Evolutionary conservation across 2,113 vertebrate genomes (phyloP), one percentile per base, ranked within the genome.

Genomic region (Panurus biarmicus): DNA sequence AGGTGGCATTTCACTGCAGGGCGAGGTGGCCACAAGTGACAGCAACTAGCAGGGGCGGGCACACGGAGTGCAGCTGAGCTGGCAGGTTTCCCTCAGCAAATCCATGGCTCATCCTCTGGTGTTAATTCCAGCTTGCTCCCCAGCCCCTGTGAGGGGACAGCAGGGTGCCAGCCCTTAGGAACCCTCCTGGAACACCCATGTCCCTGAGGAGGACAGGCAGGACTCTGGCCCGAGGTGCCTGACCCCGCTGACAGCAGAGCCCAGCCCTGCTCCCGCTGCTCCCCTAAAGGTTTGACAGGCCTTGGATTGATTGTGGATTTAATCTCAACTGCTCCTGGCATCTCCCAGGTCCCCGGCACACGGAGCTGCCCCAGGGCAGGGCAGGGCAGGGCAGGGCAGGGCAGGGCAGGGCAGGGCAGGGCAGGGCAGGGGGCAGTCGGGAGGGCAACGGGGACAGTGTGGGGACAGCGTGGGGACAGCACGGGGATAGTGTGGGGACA

Each of bases 41-140:
- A 56, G 84, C 33, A 29, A 16, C 36, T 11, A 18, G 64, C 24
- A 14, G 22, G 33, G 33, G 31, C 23, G n/a, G 70, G 53, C 6
- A 65, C 62, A 12, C 18, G 1, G 38, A 22, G 71, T 0, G 42
- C n/a, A 18, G 69, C 44, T 6, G 7, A 47, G 58, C 57, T 56
- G 82, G 61, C 9, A 2, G 1, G 2, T 6, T 18, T 21, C 73
- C 65, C 67, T 10, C 10, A 9, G 50, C 12, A 35, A 38, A 56
- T 7, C 0, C n/a, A 6, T 1, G 2, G 78, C 35, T 53, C 38
- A 5, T 29, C 57, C 73, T 13, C n/a, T 9, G 1, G 8, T 13
- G 26, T 17, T 15, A 35, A 61, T 6, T 24, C 38, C 2, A 16
- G 38, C 74, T 53, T 7, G 10, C 14, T 67, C 8, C 79, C 38